Base-by-base conservation (phyloP, 2,888 invertebrate genomes). In the Ariolimax columbianus region DNA sequence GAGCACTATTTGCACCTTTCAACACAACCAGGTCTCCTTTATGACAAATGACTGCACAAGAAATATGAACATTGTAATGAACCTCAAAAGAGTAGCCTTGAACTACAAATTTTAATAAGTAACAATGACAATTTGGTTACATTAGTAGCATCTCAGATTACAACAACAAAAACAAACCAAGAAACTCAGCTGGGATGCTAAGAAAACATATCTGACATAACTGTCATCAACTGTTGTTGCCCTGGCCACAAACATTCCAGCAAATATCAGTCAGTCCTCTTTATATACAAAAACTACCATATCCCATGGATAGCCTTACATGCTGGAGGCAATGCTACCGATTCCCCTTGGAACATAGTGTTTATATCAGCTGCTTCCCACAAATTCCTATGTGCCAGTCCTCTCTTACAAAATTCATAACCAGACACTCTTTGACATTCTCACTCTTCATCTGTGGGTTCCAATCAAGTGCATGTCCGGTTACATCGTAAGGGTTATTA, bases 1-100 rank as follows among this genome's bases (percentile, higher is more conserved):
- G n/a, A n/a, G n/a, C n/a, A n/a, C n/a, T n/a, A 55, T n/a, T 9
- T 73, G 0, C 40, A 73, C n/a, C 73, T 40, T 72, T 73, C 73
- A 73, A 72, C 38, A 72, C 72, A 72, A 73, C 43, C 73, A 73
- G 14, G 36, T 11, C 30, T 17, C 23, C 59, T 63, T n/a, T 23
- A 63, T 63, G 59, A 63, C 26, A 63, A 63, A 63, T 63, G 59
- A n/a, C 59, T 63, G 59, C 26, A 63, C n/a, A 63, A 23, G 30
- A 36, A 17, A 11, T 4, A 33, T 14, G 19, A 17, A 3, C 9
- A 33, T 2, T 11, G 1, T 63, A 63, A 1, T 63, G 3, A n/a
- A 23, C 26, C 59, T 63, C 59, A 63, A 63, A 63, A 63, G n/a
- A 6, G n/a, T 63, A 63, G 26, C 11, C 17, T 63, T 63, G 6